Evolutionary conservation across 2,113 vertebrate species (phyloP).

Genomic region (Cyanoliseus patagonus): DNA sequence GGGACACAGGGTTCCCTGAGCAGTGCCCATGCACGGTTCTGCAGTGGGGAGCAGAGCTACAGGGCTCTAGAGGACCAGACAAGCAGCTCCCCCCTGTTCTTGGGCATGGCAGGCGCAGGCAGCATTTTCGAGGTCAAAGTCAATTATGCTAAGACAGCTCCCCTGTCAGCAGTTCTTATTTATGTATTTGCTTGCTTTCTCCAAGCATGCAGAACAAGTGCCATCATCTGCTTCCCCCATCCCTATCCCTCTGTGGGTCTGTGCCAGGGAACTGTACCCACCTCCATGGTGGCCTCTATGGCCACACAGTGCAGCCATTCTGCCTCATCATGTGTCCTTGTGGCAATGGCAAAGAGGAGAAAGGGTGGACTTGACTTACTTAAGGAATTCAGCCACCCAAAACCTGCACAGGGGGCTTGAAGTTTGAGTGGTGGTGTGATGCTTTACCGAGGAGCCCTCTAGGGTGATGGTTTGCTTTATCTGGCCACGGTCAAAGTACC

Average conservation of each 20-base stretch:
- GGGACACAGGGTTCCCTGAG: neutral
- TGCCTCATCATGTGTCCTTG: neutral
- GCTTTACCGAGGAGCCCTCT: neutral
- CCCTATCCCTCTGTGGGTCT: neutral
- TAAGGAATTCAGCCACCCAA: neutral
- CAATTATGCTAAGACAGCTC: neutral
- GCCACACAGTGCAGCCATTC: neutral
- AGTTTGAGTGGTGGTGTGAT: accelerated
- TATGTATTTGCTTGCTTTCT: neutral
- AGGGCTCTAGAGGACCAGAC: neutral
- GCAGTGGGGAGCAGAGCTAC: neutral
- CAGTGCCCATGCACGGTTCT: neutral
- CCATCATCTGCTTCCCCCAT: neutral
- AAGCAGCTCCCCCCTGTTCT: accelerated
- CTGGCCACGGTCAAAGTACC: neutral
- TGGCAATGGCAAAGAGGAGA: neutral
- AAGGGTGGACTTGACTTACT: neutral
- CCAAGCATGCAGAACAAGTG: accelerated
- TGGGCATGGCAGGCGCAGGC: neutral
- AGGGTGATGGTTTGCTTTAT: neutral
- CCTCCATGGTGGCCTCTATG: accelerated
- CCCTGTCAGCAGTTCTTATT: neutral
- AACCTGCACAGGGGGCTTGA: neutral
- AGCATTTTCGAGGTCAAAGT: neutral
- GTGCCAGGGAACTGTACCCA: neutral